Conservation (phyloP, 2,113 vertebrate genomes). For the Nothobranchius kuhntae region DNA sequence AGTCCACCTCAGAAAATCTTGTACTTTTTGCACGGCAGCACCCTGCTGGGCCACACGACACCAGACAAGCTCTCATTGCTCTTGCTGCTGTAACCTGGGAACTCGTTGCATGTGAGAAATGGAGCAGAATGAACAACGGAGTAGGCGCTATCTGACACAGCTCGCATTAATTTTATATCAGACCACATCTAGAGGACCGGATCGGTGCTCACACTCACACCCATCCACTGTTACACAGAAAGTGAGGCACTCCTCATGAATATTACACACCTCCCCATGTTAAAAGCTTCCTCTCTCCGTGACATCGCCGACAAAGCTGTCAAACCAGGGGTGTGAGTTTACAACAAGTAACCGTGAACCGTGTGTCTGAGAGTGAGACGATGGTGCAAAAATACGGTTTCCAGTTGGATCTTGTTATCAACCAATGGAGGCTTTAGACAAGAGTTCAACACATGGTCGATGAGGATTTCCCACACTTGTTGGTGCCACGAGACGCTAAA, state of each 20-base stretch:
- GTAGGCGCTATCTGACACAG: constrained; percentile 60
- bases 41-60: constrained; percentile 4
- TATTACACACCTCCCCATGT: constrained; percentile 67
- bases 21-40: background rate
- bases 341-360: constrained; percentile 24
- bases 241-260: constrained; percentile 69
- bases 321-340: constrained; percentile 16
- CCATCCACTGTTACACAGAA: constrained; percentile 46
- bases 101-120: constrained; percentile 49
- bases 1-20: constrained; percentile 5
- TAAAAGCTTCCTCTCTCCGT: constrained; percentile 62
- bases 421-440: background rate
- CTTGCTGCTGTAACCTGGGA: constrained; percentile 9
- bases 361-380: constrained; percentile 1
- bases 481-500: no score
- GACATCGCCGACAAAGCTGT: constrained; percentile 56
- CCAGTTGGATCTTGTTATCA: constrained; percentile 17
- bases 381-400: background rate
- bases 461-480: no score
- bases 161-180: constrained; percentile 65
- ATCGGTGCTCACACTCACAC: constrained; percentile 58
- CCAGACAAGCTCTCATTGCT: constrained; percentile 6
- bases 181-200: constrained; percentile 52
- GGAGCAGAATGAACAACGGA: constrained; percentile 61
- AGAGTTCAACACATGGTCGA: background rate